A percentile compares a stretch with the other conserved stretches of the same genome.
These are phyloP conservation scores for Cheilosia urbana DNA, from an alignment of 2,888 invertebrate species.

Conservation along the genomic window DNA sequence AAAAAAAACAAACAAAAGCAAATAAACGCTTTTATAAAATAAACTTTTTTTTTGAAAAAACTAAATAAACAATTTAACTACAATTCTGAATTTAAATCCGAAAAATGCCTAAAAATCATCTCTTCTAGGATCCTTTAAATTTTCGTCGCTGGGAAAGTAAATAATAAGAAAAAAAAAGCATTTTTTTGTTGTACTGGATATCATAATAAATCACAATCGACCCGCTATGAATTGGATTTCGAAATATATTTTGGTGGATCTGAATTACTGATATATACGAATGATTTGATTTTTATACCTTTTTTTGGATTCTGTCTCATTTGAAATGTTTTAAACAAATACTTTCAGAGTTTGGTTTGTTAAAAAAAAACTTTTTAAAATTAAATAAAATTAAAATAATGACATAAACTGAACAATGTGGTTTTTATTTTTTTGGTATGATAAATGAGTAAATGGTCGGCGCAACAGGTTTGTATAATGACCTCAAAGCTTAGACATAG, in stretches of 20 bases:
- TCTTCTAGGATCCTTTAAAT: constrained; percentile 74
- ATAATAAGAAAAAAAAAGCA: constrained; percentile 33
- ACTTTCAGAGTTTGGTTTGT: neutral
- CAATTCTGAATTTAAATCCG: constrained; percentile 12
- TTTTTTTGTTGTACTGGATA: constrained; percentile 33
- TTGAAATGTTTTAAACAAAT: constrained; percentile 19
- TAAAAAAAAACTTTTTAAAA: neutral
- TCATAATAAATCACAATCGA: constrained; percentile 43
- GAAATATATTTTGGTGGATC: constrained; percentile 53
- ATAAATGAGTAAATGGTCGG: too few species aligned
- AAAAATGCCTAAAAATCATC: constrained; percentile 58
- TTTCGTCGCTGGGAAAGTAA: constrained; percentile 72
- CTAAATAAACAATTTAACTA: neutral
- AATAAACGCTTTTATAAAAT: neutral
- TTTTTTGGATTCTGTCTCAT: constrained; percentile 16
- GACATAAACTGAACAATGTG: neutral
- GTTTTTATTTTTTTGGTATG: neutral
- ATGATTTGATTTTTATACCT: constrained; percentile 14
- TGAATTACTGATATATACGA: constrained; percentile 24
- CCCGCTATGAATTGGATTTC: constrained; percentile 59
- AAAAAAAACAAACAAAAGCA: constrained; percentile 4
- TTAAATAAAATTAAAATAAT: neutral
- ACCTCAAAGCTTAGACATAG: too few species aligned
- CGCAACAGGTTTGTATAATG: too few species aligned
- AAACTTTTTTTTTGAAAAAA: neutral